Evolutionary conservation across 2,888 invertebrate genomes (phyloP).

Genomic region (Silvanus unidentatus): DNA sequence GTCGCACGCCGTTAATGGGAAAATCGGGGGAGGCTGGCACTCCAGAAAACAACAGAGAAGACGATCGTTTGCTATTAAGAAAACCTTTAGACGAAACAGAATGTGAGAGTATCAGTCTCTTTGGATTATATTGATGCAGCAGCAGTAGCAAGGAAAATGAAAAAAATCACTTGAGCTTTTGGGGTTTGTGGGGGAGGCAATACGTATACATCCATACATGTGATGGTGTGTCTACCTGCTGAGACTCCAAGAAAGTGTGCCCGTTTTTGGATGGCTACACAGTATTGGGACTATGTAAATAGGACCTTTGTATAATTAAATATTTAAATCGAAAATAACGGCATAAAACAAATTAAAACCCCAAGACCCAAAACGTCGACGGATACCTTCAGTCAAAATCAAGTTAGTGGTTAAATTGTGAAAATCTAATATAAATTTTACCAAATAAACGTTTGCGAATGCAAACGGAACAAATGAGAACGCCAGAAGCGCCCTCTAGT

Average conservation of each 20-base stretch:
- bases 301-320: constrained; percentile 8
- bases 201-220: too few relatives aligned
- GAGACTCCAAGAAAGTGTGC: too few relatives aligned
- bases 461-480: constrained; percentile 12
- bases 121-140: not conserved
- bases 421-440: constrained; percentile 44
- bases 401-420: constrained; percentile 36
- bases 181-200: too few relatives aligned
- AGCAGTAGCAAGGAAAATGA: too few relatives aligned
- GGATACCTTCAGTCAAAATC: constrained; percentile 31
- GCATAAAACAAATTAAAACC: constrained; percentile 17
- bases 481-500: constrained; percentile 32
- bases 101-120: not conserved
- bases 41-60: constrained; percentile 22
- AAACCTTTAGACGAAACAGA: constrained; percentile 9
- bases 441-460: constrained; percentile 30
- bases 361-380: constrained; percentile 10
- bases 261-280: too few relatives aligned
- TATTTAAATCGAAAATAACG: constrained; percentile 17
- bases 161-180: too few relatives aligned
- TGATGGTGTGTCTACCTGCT: too few relatives aligned
- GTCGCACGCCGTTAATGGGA: constrained; percentile 35
- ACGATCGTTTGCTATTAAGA: constrained; percentile 23
- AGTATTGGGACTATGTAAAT: constrained; percentile 5
- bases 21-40: constrained; percentile 25